Percentiles rank a stretch among this genome's conserved stretches.
These are phyloP conservation scores for Pipistrellus nathusii DNA, from an alignment of 2,797 vertebrate species.

Conservation along the genomic window DNA sequence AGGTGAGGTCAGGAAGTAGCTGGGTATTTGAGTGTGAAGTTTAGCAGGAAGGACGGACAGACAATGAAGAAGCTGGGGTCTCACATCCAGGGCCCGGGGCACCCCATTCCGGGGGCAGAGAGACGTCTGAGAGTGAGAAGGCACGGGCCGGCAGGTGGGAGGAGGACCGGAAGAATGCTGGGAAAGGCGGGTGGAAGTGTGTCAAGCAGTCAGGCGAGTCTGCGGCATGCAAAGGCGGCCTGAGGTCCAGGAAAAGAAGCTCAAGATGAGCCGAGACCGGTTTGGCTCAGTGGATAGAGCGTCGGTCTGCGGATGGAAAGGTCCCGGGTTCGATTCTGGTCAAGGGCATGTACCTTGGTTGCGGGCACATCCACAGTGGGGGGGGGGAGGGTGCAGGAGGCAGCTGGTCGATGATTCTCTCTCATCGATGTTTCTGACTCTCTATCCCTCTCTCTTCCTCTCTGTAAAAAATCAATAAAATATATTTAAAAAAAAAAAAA, in stretches of 20 bases:
- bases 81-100: not conserved
- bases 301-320: no score
- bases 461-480: no score
- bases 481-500: no score
- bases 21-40: not conserved
- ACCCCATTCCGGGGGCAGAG: not conserved
- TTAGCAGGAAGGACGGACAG: not conserved
- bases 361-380: no score
- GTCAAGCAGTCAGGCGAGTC: accelerated
- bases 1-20: not conserved
- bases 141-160: not conserved
- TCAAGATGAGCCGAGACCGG: not conserved
- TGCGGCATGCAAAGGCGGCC: not conserved
- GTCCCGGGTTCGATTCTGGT: no score
- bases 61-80: not conserved
- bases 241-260: not conserved
- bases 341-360: no score
- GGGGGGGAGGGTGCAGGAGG: no score
- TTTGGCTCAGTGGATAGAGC: no score
- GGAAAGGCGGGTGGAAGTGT: not conserved
- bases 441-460: no score
- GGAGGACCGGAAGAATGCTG: not conserved
- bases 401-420: no score
- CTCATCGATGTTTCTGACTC: no score
- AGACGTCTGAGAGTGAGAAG: not conserved